Evolutionary conservation across 1,140 invertebrate genomes (phyloP), one percentile per base, ranked within the genome.

Genomic region (Hermetia illucens): DNA sequence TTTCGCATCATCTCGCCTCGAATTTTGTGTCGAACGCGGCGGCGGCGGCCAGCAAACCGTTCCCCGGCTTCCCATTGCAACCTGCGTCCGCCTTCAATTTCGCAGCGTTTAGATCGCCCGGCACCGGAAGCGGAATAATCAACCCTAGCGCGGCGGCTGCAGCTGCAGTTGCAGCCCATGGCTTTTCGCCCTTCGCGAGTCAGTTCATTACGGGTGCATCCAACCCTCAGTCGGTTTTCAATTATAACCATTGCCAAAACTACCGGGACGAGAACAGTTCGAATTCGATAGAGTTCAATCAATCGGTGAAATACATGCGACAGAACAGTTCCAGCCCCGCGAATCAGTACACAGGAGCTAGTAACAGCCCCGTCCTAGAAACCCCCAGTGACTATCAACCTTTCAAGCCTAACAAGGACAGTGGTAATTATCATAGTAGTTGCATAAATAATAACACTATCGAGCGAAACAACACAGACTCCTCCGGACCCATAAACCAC

Each of bases 101-200:
- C 16, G 39, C 31, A 12, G 39, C 32, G 17, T 40, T 40, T 35
- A 21, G 39, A 20, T 17, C 32, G 10, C 39, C 39, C 6, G 36
- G 36, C n/a, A 27, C 29, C 21, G n/a, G n/a, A n/a, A 17, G 12
- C 12, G 32, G 32, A 34, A 17, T 34, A 13, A 10, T 17, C 32
- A 19, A 12, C 32, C 12, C 12, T 34, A 13, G 12, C 19, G 12
- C 17, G 17, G 17, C 32, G 13, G 32, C 32, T 17, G 17, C 32
- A 34, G 12, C 17, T 34, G 22, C 32, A 6, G 32, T 18, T 17
- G 17, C 32, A 34, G 12, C 17, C 19, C 17, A 22, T 10, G 32
- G 32, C 32, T 27, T 27, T 20, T 39, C 32, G 15, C 5, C 37
- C 10, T 39, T 27, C 24, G 13, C 24, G 8, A 27, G 24, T 13